Evolutionary conservation across 2,888 invertebrate genomes (phyloP), one percentile per base, ranked within the genome.

Genomic region (Rhyacophila evoluta): DNA sequence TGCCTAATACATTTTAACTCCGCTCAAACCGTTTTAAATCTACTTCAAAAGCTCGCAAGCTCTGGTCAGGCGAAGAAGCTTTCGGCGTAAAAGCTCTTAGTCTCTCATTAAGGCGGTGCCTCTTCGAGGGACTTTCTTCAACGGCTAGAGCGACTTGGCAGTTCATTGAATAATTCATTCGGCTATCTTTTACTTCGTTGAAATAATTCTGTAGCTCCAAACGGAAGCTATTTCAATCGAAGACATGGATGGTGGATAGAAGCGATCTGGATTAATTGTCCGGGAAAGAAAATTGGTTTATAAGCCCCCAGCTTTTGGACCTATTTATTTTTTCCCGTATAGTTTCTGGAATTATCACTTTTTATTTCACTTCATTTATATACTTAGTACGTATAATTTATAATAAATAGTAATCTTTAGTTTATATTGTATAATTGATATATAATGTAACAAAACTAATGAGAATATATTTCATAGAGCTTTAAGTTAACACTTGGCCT

Each of bases 71-170:
- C 25, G 55, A 8, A 55, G 55, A 19, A 19, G 55, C 55, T 55
- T 55, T 55, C 25, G 55, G 0, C 19, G 19, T 19, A 25, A 55
- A 55, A 55, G 55, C 55, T 55, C 55, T 55, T 55, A 55, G 55
- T 55, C 55, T 55, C 55, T 55, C 55, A 55, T 55, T 55, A 55
- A 55, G 55, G 55, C 55, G 55, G 55, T 19, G 55, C 55, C 19
- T 55, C 55, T 10, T 55, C 55, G 55, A 19, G 10, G 55, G 2
- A 55, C 15, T 10, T 12, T 25, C 55, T 55, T 19, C 55, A 10
- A 6, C 29, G 29, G 29, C 29, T 33, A 19, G 19, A 55, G 55
- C 19, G 19, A 55, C 25, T 55, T 55, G 55, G 55, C 55, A 55
- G 55, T 55, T 55, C 55, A 55, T 25, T 55, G 55, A 55, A 55